Conservation (phyloP, 2,888 invertebrate species). For the Eledone cirrhosa region DNA sequence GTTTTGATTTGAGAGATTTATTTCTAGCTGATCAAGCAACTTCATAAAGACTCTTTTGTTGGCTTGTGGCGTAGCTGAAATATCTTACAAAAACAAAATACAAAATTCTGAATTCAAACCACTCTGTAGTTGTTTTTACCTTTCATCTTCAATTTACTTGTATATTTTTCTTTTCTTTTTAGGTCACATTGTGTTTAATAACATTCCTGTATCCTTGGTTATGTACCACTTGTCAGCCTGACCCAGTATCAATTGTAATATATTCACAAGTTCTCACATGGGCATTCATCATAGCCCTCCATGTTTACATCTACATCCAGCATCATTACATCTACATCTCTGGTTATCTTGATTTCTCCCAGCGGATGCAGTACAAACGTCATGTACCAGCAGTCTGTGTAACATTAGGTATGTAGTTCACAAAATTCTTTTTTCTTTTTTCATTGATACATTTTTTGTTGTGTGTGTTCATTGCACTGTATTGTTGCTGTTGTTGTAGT, state of each 20-base stretch:
- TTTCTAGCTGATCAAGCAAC: too few species aligned
- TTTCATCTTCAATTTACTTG: too few species aligned
- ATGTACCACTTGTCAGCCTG: constrained; percentile 10
- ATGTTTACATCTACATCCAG: constrained; percentile 13
- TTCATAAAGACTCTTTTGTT: too few species aligned
- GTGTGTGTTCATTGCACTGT: too few species aligned
- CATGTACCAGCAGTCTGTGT: constrained; percentile 4
- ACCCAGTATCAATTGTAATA: background rate
- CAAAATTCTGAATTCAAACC: too few species aligned
- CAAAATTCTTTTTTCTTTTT: background rate
- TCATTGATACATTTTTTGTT: background rate
- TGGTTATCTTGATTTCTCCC: constrained; percentile 17
- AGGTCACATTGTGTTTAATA: constrained; percentile 14
- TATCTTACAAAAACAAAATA: too few species aligned
- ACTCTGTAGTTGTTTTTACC: too few species aligned
- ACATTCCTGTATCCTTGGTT: constrained; percentile 19
- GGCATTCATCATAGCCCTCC: background rate
- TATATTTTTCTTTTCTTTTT: background rate
- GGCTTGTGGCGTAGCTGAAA: too few species aligned
- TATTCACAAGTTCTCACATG: constrained; percentile 16
- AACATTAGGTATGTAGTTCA: background rate
- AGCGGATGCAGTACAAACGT: constrained; percentile 2
- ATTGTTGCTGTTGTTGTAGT: too few species aligned
- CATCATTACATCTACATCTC: constrained; percentile 20
- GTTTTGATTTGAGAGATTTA: too few species aligned